These are phyloP conservation scores for Acronicta alni DNA, from an alignment of 2,888 invertebrate species.

Conservation along the genomic window DNA sequence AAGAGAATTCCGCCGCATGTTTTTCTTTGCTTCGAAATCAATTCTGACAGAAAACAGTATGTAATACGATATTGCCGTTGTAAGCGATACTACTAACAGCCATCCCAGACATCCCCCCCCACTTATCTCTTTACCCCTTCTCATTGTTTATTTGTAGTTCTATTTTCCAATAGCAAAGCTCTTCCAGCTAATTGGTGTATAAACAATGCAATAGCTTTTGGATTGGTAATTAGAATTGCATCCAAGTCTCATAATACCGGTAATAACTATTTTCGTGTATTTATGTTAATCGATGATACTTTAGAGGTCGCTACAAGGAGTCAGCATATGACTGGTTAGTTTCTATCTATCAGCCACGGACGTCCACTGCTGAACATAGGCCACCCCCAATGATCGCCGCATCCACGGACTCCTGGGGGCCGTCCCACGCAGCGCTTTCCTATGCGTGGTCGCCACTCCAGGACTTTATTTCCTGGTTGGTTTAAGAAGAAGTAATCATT, in stretches of 20 bases:
- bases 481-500: no score
- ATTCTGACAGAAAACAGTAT: conserved; percentile 10
- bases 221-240: conserved; percentile 5
- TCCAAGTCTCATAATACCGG: background rate
- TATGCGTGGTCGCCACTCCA: no score
- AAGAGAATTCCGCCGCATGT: background rate
- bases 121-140: background rate
- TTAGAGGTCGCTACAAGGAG: no score
- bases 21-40: conserved; percentile 12
- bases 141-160: conserved; percentile 4
- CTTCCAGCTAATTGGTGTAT: conserved; percentile 9
- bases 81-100: background rate
- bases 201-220: conserved; percentile 11
- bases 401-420: no score
- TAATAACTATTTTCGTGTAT: background rate
- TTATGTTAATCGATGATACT: no score
- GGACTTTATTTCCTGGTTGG: no score
- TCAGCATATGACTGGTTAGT: no score
- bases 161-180: conserved; percentile 15
- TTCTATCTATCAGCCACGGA: no score
- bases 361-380: no score
- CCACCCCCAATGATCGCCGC: no score
- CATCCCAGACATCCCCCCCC: background rate
- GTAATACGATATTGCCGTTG: conserved; percentile 10
- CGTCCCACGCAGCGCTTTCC: no score